A percentile compares a stretch with the other conserved stretches of the same genome.
These are phyloP conservation scores for Calliphora vomitoria DNA, from an alignment of 2,888 invertebrate genomes.

Conservation along the genomic window DNA sequence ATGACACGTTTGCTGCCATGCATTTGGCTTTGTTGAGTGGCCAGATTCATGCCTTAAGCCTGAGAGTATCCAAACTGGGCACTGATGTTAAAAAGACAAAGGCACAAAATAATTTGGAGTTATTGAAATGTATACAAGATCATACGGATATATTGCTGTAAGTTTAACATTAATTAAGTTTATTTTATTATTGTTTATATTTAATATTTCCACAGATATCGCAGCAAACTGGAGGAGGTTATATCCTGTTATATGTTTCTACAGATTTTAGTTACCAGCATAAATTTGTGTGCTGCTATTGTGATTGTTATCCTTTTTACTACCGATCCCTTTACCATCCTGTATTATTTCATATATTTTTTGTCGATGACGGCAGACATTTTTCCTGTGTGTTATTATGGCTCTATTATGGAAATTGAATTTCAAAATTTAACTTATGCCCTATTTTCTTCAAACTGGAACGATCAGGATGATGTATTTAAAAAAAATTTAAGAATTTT, in stretches of 20 bases:
- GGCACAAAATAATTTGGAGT: slow-evolving; percentile 53
- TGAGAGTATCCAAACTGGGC: slow-evolving; percentile 72
- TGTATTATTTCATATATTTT: slow-evolving; percentile 66
- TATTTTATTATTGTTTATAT: not conserved
- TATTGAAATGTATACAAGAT: slow-evolving; percentile 72
- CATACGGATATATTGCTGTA: slow-evolving; percentile 74
- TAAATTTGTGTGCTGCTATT: slow-evolving; percentile 70
- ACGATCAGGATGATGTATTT: slow-evolving; percentile 63
- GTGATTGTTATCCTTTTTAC: slow-evolving; percentile 68
- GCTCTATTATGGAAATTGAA: slow-evolving; percentile 64
- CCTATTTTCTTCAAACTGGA: slow-evolving; percentile 73
- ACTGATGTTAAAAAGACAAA: slow-evolving; percentile 3
- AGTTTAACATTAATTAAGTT: not conserved
- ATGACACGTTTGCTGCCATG: slow-evolving; percentile 71
- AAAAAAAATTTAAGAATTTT: slow-evolving; percentile 69
- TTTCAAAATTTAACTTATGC: slow-evolving; percentile 69
- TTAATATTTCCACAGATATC: slow-evolving; percentile 57
- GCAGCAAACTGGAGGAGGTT: slow-evolving; percentile 53
- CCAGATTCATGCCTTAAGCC: slow-evolving; percentile 70
- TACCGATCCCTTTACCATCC: slow-evolving; percentile 45
- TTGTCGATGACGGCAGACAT: slow-evolving; percentile 65
- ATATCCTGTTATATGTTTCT: slow-evolving; percentile 61
- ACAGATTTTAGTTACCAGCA: slow-evolving; percentile 63
- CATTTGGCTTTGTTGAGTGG: slow-evolving; percentile 71
- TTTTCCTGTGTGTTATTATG: slow-evolving; percentile 73